phyloP scores from a whole-genome alignment of 2,113 vertebrate genomes.

The Ifrita kowaldi region DNA sequence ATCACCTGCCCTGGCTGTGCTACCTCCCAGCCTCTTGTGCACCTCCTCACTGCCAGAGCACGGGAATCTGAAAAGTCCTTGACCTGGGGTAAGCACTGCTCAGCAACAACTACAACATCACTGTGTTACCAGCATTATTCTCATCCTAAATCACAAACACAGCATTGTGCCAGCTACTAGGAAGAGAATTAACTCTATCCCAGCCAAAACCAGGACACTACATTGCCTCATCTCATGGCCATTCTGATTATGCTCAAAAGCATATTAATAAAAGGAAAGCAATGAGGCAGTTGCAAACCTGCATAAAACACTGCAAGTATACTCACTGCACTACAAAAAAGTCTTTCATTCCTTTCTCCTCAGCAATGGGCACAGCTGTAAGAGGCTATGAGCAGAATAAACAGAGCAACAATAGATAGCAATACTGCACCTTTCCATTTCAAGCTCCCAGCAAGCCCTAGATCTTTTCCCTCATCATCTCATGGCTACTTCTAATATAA shows the following conservation, averaged over 20 bases:
- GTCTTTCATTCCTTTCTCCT: neutral
- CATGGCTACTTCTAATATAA: neutral
- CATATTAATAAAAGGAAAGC: neutral
- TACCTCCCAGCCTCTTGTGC: neutral
- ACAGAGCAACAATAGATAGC: neutral
- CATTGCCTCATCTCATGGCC: neutral
- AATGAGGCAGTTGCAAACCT: neutral
- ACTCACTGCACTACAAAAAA: neutral
- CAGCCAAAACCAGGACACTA: neutral
- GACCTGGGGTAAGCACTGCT: neutral
- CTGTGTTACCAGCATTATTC: neutral
- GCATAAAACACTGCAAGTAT: neutral
- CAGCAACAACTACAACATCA: neutral
- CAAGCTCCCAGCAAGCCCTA: neutral
- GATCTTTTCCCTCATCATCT: neutral
- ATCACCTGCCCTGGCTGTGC: neutral
- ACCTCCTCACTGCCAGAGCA: neutral
- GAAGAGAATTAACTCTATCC: neutral
- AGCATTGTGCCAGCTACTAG: neutral
- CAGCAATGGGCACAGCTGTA: neutral
- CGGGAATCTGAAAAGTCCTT: neutral
- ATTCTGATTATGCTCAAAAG: neutral
- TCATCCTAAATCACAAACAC: neutral
- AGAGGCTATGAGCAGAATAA: neutral
- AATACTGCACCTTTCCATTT: neutral